phyloP scores from a whole-genome alignment of 2,797 vertebrate genomes.

The Leptoclinus maculatus region DNA sequence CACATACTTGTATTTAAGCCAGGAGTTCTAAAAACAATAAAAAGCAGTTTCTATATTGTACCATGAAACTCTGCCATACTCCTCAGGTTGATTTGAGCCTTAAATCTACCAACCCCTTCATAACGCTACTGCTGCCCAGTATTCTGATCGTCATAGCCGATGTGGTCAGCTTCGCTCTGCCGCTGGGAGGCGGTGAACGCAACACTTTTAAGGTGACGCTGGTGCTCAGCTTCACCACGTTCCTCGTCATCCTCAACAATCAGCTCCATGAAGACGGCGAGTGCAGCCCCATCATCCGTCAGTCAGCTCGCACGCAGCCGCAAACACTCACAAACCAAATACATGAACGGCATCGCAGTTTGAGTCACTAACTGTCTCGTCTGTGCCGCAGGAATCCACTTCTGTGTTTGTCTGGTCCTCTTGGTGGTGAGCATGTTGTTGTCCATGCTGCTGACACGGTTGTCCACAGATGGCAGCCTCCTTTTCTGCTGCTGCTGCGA shows the following conservation, averaged over 20 bases:
- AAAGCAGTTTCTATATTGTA: neutral
- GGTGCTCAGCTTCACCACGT: conserved; percentile 85
- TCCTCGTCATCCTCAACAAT: conserved; percentile 81
- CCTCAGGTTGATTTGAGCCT: conserved; percentile 72
- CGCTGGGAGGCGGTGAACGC: conserved; percentile 75
- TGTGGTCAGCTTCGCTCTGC: conserved; percentile 79
- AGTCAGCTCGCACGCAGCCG: conserved; percentile 46
- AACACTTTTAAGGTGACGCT: conserved; percentile 84
- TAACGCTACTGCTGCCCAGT: conserved; percentile 82
- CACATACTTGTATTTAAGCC: neutral
- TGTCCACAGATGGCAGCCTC: conserved; percentile 65
- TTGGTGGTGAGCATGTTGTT: conserved; percentile 81
- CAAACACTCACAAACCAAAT: neutral
- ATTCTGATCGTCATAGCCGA: conserved; percentile 80
- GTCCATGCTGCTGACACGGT: conserved; percentile 78
- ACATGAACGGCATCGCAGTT: neutral
- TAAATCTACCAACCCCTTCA: conserved; percentile 67
- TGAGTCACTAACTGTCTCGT: neutral
- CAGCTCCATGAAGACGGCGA: conserved; percentile 79
- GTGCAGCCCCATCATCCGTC: conserved; percentile 85
- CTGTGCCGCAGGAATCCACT: conserved; percentile 75
- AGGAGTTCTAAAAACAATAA: neutral
- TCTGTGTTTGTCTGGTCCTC: conserved; percentile 79
- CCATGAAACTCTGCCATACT: neutral
- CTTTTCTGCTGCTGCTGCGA: conserved; percentile 34